A percentile compares a stretch with the other conserved stretches of the same genome.
These are phyloP conservation scores for Cantharis lateralis DNA, from an alignment of 2,888 invertebrate species.

Conservation along the genomic window DNA sequence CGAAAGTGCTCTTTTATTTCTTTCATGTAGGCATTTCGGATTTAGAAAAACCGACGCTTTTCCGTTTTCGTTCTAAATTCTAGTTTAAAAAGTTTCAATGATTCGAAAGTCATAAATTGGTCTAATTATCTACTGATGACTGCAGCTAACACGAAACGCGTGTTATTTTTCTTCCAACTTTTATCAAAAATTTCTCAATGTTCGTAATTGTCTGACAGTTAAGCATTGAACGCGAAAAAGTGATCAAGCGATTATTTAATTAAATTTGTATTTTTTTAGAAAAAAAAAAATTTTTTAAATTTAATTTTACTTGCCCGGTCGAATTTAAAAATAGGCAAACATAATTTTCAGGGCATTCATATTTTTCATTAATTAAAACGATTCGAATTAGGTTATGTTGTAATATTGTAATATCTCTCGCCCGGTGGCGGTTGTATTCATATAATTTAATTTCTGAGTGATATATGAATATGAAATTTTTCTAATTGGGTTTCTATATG, in stretches of 20 bases:
- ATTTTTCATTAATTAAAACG: background rate
- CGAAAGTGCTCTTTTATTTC: background rate
- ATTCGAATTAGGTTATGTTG: background rate
- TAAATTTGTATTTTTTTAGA: background rate
- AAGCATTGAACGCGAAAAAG: background rate
- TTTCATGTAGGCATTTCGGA: too few species aligned
- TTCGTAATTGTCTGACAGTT: background rate
- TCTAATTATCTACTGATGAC: background rate
- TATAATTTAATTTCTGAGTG: conserved; percentile 19
- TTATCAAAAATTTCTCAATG: background rate
- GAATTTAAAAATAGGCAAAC: background rate
- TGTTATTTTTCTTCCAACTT: background rate
- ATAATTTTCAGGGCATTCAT: background rate
- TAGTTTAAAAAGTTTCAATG: background rate
- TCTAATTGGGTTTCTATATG: conserved; percentile 24
- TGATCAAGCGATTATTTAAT: background rate
- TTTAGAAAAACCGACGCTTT: too few species aligned
- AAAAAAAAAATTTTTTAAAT: background rate
- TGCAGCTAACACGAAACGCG: background rate
- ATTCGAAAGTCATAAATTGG: background rate
- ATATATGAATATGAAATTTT: conserved; percentile 24
- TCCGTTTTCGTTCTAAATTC: background rate
- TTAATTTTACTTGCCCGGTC: too few species aligned
- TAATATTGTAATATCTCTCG: background rate
- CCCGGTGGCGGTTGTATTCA: background rate